Base-by-base conservation (phyloP, 2,888 invertebrate species). In the Drosophila picticornis region DNA sequence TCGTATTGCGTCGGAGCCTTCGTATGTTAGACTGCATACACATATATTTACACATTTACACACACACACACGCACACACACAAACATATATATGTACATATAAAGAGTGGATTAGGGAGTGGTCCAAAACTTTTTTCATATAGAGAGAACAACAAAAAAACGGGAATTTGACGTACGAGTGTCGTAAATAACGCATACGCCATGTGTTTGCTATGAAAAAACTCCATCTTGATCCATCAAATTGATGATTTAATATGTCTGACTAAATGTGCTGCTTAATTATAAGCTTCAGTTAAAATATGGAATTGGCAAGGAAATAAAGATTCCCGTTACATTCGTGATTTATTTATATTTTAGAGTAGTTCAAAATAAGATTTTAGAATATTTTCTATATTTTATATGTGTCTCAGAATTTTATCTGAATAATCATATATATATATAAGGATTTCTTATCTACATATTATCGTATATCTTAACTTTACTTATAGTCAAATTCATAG, bases 151-250 rank as follows among this genome's bases (percentile, higher is more conserved):
- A 4, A 46, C 7, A 25, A 16, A 4, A 36, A 36, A 62, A 51
- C 31, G 60, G 60, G 65, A 53, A 66, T 48, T 66, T 65, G 68
- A 72, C 52, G 63, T 66, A 64, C 63, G 69, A 72, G 51, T 61
- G 51, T 69, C 63, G 51, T 29, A 2, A 22, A 80, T 87, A 76
- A 76, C 81, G 80, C 69, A 84, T 87, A 80, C 77, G 88, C 69
- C 74, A 66, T 62, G 84, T 75, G 60, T 0, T 13, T n/a, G 0
- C 3, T 34, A 2, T 25, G 16, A 22, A 11, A 32, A 36, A 43
- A 19, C 38, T 3, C 1, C 7, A 27, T 10, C 43, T 52, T 22
- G 10, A 36, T 27, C 22, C 3, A 4, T 9, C 16, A 4, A 27
- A 61, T 5, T n/a, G 4, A 50, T 29, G 13, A 16, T 31, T n/a